A percentile compares a stretch with the other conserved stretches of the same genome.
These are phyloP conservation scores for Fistularia tabacaria DNA, from an alignment of 2,797 vertebrate genomes.

Conservation along the genomic window DNA sequence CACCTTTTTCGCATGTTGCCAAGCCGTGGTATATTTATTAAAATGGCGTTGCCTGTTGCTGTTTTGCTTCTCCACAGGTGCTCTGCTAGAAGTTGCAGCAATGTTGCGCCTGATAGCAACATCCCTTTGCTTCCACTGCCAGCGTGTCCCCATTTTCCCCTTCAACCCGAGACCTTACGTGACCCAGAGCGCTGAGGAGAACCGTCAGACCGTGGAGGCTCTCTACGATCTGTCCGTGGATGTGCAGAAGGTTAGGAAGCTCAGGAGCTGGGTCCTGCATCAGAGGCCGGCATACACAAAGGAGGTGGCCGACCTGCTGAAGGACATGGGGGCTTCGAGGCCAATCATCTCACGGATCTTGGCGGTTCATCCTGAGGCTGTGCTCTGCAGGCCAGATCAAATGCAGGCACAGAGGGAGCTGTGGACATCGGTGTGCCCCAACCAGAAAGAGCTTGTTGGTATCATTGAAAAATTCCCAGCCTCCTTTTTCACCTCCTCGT, in stretches of 20 bases:
- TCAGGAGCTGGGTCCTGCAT: slow-evolving; percentile 87
- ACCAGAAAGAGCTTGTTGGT: slow-evolving; percentile 76
- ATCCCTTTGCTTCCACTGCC: slow-evolving; percentile 57
- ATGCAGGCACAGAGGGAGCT: slow-evolving; percentile 77
- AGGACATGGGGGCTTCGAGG: slow-evolving; percentile 79
- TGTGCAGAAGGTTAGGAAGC: slow-evolving; percentile 81
- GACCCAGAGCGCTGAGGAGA: slow-evolving; percentile 71
- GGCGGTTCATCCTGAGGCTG: slow-evolving; percentile 83
- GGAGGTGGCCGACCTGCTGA: slow-evolving; percentile 79
- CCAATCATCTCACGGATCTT: slow-evolving; percentile 77
- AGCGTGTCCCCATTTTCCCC: slow-evolving; percentile 20
- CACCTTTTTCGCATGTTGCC: too few relatives aligned
- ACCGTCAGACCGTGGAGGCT: slow-evolving; percentile 76
- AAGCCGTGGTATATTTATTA: too few relatives aligned
- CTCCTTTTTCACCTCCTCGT: slow-evolving; percentile 83
- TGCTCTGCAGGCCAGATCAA: slow-evolving; percentile 81
- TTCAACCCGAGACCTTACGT: slow-evolving; percentile 41
- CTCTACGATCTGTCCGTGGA: slow-evolving; percentile 84
- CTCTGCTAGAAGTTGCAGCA: slow-evolving; percentile 12
- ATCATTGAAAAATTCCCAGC: slow-evolving; percentile 91
- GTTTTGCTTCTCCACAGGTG: neutral
- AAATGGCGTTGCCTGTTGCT: neutral
- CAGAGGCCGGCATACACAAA: slow-evolving; percentile 79
- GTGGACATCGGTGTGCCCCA: slow-evolving; percentile 85
- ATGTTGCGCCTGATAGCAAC: slow-evolving; percentile 66